A percentile compares a stretch with the other conserved stretches of the same genome.
phyloP scores from a whole-genome alignment of 2,888 invertebrate species.

The Xestia sexstrigata region DNA sequence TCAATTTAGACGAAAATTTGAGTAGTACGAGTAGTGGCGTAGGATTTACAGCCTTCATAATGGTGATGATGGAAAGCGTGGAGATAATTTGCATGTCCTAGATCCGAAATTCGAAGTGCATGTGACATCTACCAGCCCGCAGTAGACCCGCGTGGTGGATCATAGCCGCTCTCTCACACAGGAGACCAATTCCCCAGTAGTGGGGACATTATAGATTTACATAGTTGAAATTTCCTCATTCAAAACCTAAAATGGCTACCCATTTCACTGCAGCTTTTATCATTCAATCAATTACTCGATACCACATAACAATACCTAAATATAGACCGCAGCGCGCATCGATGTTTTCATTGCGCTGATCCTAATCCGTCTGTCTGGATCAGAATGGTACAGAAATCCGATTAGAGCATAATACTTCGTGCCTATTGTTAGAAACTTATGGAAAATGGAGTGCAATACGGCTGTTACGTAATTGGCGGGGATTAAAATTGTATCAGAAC shows the following conservation, averaged over 20 bases:
- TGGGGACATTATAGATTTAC: background rate
- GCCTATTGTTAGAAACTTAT: constrained; percentile 35
- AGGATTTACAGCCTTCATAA: background rate
- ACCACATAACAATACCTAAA: constrained; percentile 8
- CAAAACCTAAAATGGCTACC: background rate
- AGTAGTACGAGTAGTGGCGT: background rate
- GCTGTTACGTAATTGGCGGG: constrained; percentile 10
- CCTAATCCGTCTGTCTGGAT: constrained; percentile 54
- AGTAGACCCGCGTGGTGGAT: background rate
- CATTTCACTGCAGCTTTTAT: background rate
- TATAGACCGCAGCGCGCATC: background rate
- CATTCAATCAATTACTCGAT: background rate
- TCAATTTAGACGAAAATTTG: background rate
- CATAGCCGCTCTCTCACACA: background rate
- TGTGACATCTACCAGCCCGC: background rate
- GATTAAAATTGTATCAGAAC: constrained; percentile 20
- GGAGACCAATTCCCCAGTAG: background rate
- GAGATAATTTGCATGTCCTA: background rate
- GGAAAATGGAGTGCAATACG: background rate
- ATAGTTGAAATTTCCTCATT: background rate
- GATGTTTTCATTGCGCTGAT: constrained; percentile 35
- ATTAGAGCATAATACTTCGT: constrained; percentile 48
- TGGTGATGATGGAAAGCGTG: background rate
- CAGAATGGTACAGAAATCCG: constrained; percentile 57
- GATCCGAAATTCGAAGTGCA: background rate